phyloP scores from a whole-genome alignment of 2,888 invertebrate species.

The Aromia moschata region DNA sequence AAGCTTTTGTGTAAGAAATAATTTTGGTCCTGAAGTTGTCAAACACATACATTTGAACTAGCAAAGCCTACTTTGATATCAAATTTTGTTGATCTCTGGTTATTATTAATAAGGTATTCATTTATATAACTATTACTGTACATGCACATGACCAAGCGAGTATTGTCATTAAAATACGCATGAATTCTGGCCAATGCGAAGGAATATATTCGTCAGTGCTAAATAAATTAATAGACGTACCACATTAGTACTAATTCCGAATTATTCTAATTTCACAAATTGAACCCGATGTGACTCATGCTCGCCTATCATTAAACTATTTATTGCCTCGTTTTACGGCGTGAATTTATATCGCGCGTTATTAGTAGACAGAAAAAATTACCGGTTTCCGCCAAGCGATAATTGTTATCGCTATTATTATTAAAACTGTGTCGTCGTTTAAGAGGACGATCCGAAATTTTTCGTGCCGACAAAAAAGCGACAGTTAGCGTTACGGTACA shows the following conservation, averaged over 20 bases:
- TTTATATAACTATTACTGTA: no score
- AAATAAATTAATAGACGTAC: slow-evolving; percentile 27
- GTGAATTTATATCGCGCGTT: slow-evolving; percentile 38
- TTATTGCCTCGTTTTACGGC: slow-evolving; percentile 42
- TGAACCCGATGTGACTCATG: slow-evolving; percentile 45
- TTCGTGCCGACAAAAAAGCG: no score
- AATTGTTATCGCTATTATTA: slow-evolving; percentile 14
- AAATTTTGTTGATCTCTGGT: no score
- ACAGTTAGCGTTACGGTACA: no score
- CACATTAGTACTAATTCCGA: slow-evolving; percentile 43
- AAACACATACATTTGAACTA: no score
- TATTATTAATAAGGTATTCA: no score
- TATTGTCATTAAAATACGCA: no score
- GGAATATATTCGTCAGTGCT: slow-evolving; percentile 14
- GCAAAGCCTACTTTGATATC: no score
- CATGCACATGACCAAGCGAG: no score
- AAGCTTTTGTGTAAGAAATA: no score
- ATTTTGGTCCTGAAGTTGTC: no score
- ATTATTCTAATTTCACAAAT: slow-evolving; percentile 50
- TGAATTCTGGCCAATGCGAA: no score
- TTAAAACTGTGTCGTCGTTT: slow-evolving; percentile 17
- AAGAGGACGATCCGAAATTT: neutral
- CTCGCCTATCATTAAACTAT: slow-evolving; percentile 47
- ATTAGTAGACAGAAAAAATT: slow-evolving; percentile 46
- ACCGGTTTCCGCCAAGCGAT: slow-evolving; percentile 41